These are phyloP conservation scores for Nycticorax nycticorax DNA, from an alignment of 2,113 vertebrate genomes.

Conservation along the genomic window DNA sequence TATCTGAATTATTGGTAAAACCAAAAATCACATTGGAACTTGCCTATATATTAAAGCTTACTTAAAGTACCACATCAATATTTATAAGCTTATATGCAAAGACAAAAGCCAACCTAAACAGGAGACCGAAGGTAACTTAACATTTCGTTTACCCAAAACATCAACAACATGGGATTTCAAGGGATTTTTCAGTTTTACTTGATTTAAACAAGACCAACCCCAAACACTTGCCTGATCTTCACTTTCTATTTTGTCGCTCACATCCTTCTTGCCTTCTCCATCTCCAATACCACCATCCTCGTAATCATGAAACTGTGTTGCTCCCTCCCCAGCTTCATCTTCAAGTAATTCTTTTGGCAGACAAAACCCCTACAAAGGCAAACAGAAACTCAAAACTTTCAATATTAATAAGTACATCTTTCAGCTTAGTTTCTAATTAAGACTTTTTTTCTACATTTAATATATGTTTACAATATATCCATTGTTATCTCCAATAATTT, in stretches of 20 bases:
- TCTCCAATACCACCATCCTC: slow-evolving; percentile 94
- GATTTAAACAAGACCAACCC: background rate
- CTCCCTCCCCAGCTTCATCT: slow-evolving; percentile 85
- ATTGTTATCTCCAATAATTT: background rate
- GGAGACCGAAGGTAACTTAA: background rate
- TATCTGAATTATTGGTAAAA: slow-evolving; percentile 75
- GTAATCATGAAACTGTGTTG: slow-evolving; percentile 91
- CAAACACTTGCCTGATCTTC: slow-evolving; percentile 90
- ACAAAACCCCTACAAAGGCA: slow-evolving; percentile 87
- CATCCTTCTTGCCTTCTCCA: slow-evolving; percentile 92
- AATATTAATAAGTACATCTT: background rate
- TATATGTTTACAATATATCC: background rate
- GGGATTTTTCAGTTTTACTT: background rate
- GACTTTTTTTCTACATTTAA: background rate
- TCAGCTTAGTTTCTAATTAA: background rate
- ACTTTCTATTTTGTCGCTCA: slow-evolving; percentile 95
- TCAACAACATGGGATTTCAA: background rate
- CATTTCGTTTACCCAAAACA: background rate
- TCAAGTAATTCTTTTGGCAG: slow-evolving; percentile 90
- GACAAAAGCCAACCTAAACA: background rate
- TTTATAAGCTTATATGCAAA: background rate
- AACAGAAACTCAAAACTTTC: background rate
- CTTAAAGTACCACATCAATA: background rate
- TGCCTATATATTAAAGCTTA: background rate
- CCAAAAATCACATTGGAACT: background rate